These are phyloP conservation scores for Stenurella melanura DNA, from an alignment of 2,888 invertebrate species.

Conservation along the genomic window DNA sequence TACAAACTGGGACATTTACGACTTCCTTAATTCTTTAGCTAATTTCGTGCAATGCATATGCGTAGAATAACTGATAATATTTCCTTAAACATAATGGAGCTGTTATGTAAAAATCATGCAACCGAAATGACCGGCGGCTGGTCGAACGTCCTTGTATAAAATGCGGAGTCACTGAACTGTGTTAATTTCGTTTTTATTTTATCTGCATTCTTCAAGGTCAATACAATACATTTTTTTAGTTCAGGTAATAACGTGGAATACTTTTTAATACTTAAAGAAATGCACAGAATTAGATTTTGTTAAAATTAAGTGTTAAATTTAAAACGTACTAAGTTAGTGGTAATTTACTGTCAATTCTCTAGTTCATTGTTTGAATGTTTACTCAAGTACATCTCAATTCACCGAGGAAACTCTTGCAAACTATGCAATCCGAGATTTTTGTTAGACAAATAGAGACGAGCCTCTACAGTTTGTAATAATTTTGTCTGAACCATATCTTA, in stretches of 20 bases:
- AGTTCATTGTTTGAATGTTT: no score
- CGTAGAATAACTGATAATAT: constrained; percentile 11
- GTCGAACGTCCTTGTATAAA: constrained; percentile 58
- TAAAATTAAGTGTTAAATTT: no score
- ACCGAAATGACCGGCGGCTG: constrained; percentile 44
- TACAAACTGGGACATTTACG: constrained; percentile 5
- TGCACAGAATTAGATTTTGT: neutral
- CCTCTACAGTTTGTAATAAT: no score
- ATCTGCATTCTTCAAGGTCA: constrained; percentile 34
- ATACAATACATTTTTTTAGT: constrained; percentile 24
- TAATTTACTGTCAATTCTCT: no score
- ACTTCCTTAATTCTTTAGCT: constrained; percentile 28
- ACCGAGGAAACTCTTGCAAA: no score
- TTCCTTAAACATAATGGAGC: constrained; percentile 25
- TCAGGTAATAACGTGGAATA: constrained; percentile 1
- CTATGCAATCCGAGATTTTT: no score
- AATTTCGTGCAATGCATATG: constrained; percentile 12
- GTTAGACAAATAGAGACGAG: no score
- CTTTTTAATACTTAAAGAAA: neutral
- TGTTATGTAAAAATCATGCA: constrained; percentile 53
- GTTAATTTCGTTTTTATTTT: constrained; percentile 25
- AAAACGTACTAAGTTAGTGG: no score
- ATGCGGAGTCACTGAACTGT: constrained; percentile 61
- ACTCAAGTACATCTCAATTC: no score
- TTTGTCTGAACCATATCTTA: no score